phyloP scores from a whole-genome alignment of 1,140 invertebrate genomes.

The Drosophila serrata region DNA sequence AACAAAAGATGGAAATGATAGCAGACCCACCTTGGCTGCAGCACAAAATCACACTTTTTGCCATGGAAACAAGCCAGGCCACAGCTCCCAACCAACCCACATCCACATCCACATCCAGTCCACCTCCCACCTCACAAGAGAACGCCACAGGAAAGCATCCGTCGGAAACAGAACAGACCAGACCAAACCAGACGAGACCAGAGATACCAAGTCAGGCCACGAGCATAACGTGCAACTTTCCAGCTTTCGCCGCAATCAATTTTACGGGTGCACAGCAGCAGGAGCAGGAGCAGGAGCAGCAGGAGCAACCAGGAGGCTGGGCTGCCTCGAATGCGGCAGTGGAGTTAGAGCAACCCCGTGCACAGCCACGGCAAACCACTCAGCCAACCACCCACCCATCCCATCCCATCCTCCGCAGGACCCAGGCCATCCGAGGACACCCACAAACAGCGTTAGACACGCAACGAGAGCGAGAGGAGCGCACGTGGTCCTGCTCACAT shows the following conservation, averaged over 20 bases:
- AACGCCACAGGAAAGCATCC: slow-evolving; percentile 28
- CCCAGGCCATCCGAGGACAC: slow-evolving; percentile 19
- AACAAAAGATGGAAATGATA: neutral
- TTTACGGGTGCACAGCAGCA: slow-evolving; percentile 78
- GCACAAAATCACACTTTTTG: slow-evolving; percentile 35
- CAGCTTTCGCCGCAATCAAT: slow-evolving; percentile 85
- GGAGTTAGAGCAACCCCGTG: slow-evolving; percentile 76
- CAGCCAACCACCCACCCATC: slow-evolving; percentile 30
- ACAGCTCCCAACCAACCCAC: neutral
- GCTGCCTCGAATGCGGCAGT: slow-evolving; percentile 34
- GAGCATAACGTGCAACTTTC: slow-evolving; percentile 84
- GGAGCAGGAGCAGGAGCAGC: slow-evolving; percentile 9
- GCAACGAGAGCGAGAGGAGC: slow-evolving; percentile 54
- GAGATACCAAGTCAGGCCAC: slow-evolving; percentile 78
- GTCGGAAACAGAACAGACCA: slow-evolving; percentile 44
- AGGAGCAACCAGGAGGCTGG: slow-evolving; percentile 34
- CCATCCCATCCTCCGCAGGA: slow-evolving; percentile 9
- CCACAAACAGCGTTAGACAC: slow-evolving; percentile 69
- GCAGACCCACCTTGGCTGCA: slow-evolving; percentile 1
- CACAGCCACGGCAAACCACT: slow-evolving; percentile 35
- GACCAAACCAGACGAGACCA: slow-evolving; percentile 63
- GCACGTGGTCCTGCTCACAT: slow-evolving; percentile 85
- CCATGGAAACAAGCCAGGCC: slow-evolving; percentile 50
- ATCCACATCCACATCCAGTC: slow-evolving; percentile 25
- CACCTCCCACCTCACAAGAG: neutral